Conservation (phyloP, 2,797 vertebrate species). For the Chaenodraco wilsoni region DNA sequence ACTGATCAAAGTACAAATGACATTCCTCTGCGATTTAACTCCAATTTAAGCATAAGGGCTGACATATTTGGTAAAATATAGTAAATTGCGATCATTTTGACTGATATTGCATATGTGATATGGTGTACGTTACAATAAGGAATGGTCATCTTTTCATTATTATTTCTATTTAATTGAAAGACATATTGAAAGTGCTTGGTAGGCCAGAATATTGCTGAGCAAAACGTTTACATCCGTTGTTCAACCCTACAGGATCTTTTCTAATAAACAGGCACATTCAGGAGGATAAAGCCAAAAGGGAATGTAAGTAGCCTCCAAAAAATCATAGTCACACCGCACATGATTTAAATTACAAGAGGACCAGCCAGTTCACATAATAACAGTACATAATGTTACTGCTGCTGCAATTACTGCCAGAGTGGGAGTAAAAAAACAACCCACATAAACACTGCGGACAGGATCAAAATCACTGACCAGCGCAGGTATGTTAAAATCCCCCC, state of each 20-base stretch:
- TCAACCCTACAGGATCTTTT: neutral
- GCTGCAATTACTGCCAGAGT: neutral
- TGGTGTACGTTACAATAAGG: too few relatives aligned
- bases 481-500: neutral
- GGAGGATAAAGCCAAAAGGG: neutral
- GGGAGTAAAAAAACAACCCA: neutral
- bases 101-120: too few relatives aligned
- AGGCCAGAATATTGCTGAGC: too few relatives aligned
- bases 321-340: neutral
- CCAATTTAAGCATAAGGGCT: neutral
- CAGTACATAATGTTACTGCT: neutral
- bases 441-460: neutral
- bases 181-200: too few relatives aligned
- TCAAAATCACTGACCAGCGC: constrained; percentile 3
- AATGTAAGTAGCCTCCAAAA: neutral
- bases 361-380: constrained; percentile 3
- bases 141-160: too few relatives aligned
- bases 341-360: neutral
- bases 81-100: too few relatives aligned
- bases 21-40: too few relatives aligned
- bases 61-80: too few relatives aligned
- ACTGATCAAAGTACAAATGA: neutral
- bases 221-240: too few relatives aligned
- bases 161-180: too few relatives aligned
- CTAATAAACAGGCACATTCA: too few relatives aligned